These are phyloP conservation scores for Drosophila nasuta DNA, from an alignment of 1,140 invertebrate species.

Conservation along the genomic window DNA sequence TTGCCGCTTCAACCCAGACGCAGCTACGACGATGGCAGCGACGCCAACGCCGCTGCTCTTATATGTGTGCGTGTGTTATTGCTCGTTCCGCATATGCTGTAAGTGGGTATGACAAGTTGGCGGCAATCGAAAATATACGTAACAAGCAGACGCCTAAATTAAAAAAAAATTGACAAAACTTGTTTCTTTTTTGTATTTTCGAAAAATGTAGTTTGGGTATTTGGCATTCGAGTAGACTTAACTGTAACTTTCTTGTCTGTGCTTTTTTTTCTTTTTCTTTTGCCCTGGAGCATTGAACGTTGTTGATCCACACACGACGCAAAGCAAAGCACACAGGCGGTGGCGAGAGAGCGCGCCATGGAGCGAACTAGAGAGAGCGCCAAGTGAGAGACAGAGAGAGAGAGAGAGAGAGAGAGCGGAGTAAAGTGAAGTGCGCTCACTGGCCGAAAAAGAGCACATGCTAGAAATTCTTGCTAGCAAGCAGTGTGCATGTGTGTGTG, in stretches of 20 bases:
- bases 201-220: too few relatives aligned
- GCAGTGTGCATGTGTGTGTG: background rate
- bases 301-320: conserved; percentile 60
- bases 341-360: conserved; percentile 19
- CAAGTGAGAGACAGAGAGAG: background rate
- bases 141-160: too few relatives aligned
- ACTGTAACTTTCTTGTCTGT: conserved; percentile 23
- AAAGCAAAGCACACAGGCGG: background rate
- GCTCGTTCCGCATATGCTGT: background rate
- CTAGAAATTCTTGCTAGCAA: conserved; percentile 59
- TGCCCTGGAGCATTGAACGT: conserved; percentile 72
- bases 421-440: conserved; percentile 24
- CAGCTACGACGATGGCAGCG: conserved; percentile 44
- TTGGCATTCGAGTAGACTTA: too few relatives aligned
- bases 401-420: background rate
- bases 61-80: conserved; percentile 28
- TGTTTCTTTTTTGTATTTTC: too few relatives aligned
- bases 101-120: too few relatives aligned
- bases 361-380: conserved; percentile 5
- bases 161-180: too few relatives aligned
- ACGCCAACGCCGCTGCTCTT: conserved; percentile 33
- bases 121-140: too few relatives aligned
- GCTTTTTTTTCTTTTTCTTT: conserved; percentile 14
- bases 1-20: conserved; percentile 56
- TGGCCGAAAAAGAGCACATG: background rate